Evolutionary conservation across 2,797 vertebrate genomes (phyloP).

Genomic region (Catostomus latipinnis): DNA sequence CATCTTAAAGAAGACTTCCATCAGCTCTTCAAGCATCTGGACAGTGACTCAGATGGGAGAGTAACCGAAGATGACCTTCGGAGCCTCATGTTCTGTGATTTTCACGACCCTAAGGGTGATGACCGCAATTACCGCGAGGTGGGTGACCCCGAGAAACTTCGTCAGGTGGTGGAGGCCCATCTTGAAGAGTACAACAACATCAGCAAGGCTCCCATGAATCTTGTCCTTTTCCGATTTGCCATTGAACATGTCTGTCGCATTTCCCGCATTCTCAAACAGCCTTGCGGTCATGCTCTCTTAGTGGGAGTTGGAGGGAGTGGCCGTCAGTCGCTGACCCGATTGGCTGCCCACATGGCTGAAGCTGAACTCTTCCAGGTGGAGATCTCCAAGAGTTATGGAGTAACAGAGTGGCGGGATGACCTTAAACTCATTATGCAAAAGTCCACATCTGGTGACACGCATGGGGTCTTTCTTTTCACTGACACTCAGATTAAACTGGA

Average conservation of each 20-base stretch:
- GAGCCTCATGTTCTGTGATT: slow-evolving; percentile 94
- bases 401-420: slow-evolving; percentile 87
- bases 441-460: slow-evolving; percentile 82
- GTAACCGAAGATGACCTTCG: slow-evolving; percentile 89
- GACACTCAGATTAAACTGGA: slow-evolving; percentile 91
- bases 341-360: slow-evolving; percentile 89
- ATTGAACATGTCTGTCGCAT: slow-evolving; percentile 91
- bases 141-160: slow-evolving; percentile 75
- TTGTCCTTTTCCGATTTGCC: slow-evolving; percentile 92
- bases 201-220: slow-evolving; percentile 90
- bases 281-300: slow-evolving; percentile 86
- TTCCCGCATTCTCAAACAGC: slow-evolving; percentile 90
- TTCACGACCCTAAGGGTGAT: slow-evolving; percentile 86
- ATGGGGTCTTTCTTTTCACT: slow-evolving; percentile 90
- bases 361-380: slow-evolving; percentile 88
- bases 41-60: slow-evolving; percentile 80
- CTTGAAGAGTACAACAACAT: slow-evolving; percentile 89
- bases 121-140: slow-evolving; percentile 87
- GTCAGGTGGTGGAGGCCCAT: slow-evolving; percentile 82
- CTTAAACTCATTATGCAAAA: slow-evolving; percentile 85
- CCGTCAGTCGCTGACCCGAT: slow-evolving; percentile 86
- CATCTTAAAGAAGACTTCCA: slow-evolving; percentile 80
- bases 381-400: slow-evolving; percentile 87
- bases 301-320: slow-evolving; percentile 92
- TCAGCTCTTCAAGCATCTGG: slow-evolving; percentile 82